Evolutionary conservation across 53 echinoderm and acorn worm species (phyloP), one percentile per base, ranked within the genome.

Genomic region (Hippasteria phrygiana): DNA sequence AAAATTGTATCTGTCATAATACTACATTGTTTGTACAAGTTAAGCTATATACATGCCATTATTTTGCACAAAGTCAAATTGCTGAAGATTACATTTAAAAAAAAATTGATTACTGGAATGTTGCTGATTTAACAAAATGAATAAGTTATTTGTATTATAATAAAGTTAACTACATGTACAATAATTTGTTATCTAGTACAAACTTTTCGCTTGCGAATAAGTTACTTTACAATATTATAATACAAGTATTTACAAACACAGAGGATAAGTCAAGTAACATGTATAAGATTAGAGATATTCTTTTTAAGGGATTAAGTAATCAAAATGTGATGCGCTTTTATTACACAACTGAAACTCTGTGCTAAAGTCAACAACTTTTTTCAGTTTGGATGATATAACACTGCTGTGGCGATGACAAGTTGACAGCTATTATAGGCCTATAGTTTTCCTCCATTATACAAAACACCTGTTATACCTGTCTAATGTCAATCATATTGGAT

Each of bases 21-120:
- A 29, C 72, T 72, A 72, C 33, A 27, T 72, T 59, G 59, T 72
- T 33, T 72, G 59, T 59, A 59, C 59, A 66, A 66, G 32, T 72
- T 40, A 31, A 62, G 85, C 85, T 48, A 69, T 83, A 33, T 64
- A 83, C 83, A 85, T 32, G 85, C 85, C 37, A 16, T 12, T 39
- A 62, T 85, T 84, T 85, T 85, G 85, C 85, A 85, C 85, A 65
- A 64, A 69, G 85, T 36, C 69, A 37, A 70, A 81, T 81, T 81
- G 81, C 81, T 64, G 37, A 81, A 43, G 46, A 38, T 33, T 69
- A 85, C 51, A 67, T 71, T 67, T 18, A 31, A 16, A 32, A 38
- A 53, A 28, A 79, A 32, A 70, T 50, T 75, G 47, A 31, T 85
- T 51, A 71, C 16, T 85, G 85, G 85, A 85, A 85, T 85, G 85